Base-by-base conservation (phyloP, 2,113 vertebrate genomes). In the Pedionomus torquatus region DNA sequence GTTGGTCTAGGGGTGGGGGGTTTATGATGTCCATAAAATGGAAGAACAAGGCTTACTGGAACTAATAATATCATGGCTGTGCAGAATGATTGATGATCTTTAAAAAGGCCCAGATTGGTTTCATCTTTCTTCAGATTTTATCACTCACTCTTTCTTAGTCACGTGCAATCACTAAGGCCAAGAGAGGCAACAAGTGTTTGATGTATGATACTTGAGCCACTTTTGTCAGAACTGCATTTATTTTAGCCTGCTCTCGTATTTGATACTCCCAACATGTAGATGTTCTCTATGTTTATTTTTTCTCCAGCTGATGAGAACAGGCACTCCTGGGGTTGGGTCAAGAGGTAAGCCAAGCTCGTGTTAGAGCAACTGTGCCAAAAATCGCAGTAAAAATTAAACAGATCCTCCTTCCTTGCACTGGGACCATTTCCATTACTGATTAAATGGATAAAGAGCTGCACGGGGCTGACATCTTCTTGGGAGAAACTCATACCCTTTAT, bases 81-180 rank as follows among this genome's bases (percentile, higher is more conserved):
- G 84, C 91, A 94, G 93, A 97, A 98, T 99, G 99, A 99, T 98
- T 99, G 98, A 99, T 99, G 98, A 98, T 98, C 98, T 99, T 99
- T 99, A 98, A 99, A 99, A 98, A 98, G 97, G 93, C 97, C 97
- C 93, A 98, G 98, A 99, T 98, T 98, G 98, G 98, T 99, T 99
- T 99, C 98, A 99, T 99, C 99, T 99, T 99, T 99, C 99, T 99
- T 98, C 97, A 99, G 98, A 99, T 99, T 99, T 99, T 99, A 99
- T 99, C 99, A 98, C 98, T 98, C 98, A 99, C 98, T 99, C 98
- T 98, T 99, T 99, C 98, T 98, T 98, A 99, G 98, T 99, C 98
- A 98, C 98, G 98, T 99, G 98, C 97, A 99, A 98, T 99, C 98
- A 99, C 98, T 98, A 98, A 98, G 98, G 98, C 98, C 98, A 98